Evolutionary conservation across 2,113 vertebrate species (phyloP).

Genomic region (Poecilia latipinna): DNA sequence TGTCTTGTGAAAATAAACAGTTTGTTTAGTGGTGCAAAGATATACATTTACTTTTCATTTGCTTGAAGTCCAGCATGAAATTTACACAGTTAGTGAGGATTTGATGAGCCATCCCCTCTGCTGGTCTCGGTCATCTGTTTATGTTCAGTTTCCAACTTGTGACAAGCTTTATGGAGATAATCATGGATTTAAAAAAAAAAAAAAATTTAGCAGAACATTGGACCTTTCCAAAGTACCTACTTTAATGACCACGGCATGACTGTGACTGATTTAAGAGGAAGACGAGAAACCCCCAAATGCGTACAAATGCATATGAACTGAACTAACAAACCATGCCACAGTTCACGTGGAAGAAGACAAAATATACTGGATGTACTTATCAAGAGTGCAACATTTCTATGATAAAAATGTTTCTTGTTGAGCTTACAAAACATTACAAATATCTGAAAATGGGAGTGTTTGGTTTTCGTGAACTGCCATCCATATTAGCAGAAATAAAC

Average conservation of each 20-base stretch:
- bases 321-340: background rate
- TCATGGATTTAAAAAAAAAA: background rate
- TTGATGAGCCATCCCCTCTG: background rate
- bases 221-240: background rate
- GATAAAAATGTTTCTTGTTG: too few species aligned
- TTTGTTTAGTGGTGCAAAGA: background rate
- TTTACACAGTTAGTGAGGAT: background rate
- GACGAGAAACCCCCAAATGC: background rate
- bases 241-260: background rate
- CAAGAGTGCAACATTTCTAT: too few species aligned
- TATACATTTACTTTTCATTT: background rate
- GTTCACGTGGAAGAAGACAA: too few species aligned
- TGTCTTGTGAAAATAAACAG: background rate
- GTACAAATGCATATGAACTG: background rate
- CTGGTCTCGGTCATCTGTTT: background rate
- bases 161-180: background rate
- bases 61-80: background rate
- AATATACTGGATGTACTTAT: too few species aligned
- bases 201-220: background rate
- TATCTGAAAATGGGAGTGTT: too few species aligned
- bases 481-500: too few species aligned
- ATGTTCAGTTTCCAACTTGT: background rate
- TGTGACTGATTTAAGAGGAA: too few species aligned
- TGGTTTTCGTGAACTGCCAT: too few species aligned
- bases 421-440: too few species aligned